Conservation (phyloP, 2,797 vertebrate genomes). For the Sebastolobus altivelis region DNA sequence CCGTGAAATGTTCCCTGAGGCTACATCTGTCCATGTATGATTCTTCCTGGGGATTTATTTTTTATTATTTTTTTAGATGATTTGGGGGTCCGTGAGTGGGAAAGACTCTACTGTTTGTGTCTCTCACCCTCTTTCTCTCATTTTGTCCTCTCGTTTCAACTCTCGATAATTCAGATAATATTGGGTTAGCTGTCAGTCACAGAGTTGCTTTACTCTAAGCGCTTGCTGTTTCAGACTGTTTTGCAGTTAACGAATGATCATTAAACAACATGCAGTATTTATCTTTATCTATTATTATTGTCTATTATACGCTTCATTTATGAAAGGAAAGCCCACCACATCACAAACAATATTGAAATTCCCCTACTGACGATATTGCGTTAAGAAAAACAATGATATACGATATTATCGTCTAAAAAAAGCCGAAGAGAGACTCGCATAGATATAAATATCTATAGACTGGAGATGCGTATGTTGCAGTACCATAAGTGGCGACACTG, state of each 20-base stretch:
- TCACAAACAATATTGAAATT: too few relatives aligned
- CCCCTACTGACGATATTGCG: too few relatives aligned
- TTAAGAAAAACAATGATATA: too few relatives aligned
- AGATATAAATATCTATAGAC: too few relatives aligned
- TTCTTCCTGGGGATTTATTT: slow-evolving; percentile 22
- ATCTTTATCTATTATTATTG: neutral
- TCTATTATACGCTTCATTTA: neutral
- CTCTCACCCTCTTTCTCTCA: neutral
- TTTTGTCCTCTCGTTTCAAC: slow-evolving; percentile 1
- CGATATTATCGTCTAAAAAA: too few relatives aligned
- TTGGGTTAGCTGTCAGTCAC: neutral
- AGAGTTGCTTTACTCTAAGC: neutral
- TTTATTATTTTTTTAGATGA: slow-evolving; percentile 31
- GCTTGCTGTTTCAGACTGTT: neutral
- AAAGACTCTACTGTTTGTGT: neutral
- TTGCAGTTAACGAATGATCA: neutral
- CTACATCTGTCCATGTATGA: slow-evolving; percentile 17
- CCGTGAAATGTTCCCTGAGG: slow-evolving; percentile 46
- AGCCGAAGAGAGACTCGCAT: too few relatives aligned
- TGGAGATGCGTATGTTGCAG: too few relatives aligned
- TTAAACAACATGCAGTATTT: neutral
- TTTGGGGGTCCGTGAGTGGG: slow-evolving; percentile 15
- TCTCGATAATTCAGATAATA: neutral
- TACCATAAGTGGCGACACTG: too few relatives aligned
- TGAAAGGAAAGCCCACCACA: neutral